Conservation (phyloP, 2,888 invertebrate genomes). For the Trachelus tabidus region DNA sequence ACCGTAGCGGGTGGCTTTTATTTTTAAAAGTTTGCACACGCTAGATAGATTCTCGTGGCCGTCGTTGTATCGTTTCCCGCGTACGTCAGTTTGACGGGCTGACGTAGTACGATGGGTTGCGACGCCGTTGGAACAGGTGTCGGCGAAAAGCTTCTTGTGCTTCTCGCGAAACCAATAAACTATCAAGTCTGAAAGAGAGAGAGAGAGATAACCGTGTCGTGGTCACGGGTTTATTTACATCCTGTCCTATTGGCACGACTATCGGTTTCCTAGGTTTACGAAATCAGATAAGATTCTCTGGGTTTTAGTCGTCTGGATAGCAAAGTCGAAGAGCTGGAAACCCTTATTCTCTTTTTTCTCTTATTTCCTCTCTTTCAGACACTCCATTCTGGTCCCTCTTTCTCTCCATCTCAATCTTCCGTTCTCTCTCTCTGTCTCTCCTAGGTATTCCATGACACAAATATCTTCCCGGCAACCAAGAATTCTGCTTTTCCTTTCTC, state of each 20-base stretch:
- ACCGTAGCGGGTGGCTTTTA: neutral
- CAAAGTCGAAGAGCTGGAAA: neutral
- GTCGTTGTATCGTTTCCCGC: neutral
- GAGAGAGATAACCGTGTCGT: neutral
- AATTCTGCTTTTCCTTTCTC: constrained; percentile 54
- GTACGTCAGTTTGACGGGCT: constrained; percentile 6
- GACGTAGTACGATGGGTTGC: neutral
- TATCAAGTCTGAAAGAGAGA: neutral
- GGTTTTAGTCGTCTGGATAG: neutral
- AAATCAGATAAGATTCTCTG: neutral
- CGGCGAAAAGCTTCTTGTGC: neutral
- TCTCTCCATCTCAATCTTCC: neutral
- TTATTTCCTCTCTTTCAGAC: neutral
- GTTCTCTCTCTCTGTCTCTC: constrained; percentile 24
- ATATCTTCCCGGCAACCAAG: constrained; percentile 52
- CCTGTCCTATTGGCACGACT: neutral
- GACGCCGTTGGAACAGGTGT: neutral
- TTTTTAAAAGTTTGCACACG: constrained; percentile 20
- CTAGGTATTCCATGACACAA: constrained; percentile 55
- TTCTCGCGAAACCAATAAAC: neutral
- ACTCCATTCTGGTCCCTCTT: neutral
- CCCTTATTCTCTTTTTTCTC: neutral
- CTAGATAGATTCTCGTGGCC: neutral
- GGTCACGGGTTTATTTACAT: neutral
- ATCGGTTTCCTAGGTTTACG: neutral